These are phyloP conservation scores for Chamaea fasciata DNA, from an alignment of 2,113 vertebrate species.

Conservation along the genomic window DNA sequence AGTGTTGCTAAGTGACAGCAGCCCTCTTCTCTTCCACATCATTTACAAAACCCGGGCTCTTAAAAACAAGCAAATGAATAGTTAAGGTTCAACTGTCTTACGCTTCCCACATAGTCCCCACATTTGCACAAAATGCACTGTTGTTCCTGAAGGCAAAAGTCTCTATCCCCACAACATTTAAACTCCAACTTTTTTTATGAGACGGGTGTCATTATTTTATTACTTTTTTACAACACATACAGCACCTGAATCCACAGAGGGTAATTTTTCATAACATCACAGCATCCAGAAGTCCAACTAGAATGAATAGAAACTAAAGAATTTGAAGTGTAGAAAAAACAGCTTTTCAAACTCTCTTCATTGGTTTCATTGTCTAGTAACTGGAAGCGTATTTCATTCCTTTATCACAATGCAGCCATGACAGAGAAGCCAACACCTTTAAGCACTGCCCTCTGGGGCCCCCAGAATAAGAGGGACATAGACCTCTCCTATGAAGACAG, in stretches of 20 bases:
- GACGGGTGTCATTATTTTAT: not conserved
- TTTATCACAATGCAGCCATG: not conserved
- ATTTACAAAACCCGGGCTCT: slow-evolving; percentile 26
- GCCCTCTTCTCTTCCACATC: slow-evolving; percentile 18
- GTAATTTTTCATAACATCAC: not conserved
- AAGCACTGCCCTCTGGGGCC: not conserved
- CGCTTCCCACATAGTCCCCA: not conserved
- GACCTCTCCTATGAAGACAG: not conserved
- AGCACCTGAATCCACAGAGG: not conserved
- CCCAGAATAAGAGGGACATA: not conserved
- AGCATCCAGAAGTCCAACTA: not conserved
- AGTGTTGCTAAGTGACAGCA: slow-evolving; percentile 66
- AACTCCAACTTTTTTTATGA: not conserved
- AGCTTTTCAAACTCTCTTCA: not conserved
- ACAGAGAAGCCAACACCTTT: not conserved
- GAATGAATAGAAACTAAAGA: not conserved
- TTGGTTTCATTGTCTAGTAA: not conserved
- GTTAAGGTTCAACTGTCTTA: not conserved
- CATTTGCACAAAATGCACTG: not conserved
- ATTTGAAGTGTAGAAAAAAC: not conserved
- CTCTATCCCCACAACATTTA: not conserved
- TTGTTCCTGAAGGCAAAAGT: not conserved
- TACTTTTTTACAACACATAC: not conserved
- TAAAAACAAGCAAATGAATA: slow-evolving; percentile 29
- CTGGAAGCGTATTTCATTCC: not conserved